A percentile compares a stretch with the other conserved stretches of the same genome.
These are phyloP conservation scores for Eumerus sabulonum DNA, from an alignment of 2,888 invertebrate species.

Conservation along the genomic window DNA sequence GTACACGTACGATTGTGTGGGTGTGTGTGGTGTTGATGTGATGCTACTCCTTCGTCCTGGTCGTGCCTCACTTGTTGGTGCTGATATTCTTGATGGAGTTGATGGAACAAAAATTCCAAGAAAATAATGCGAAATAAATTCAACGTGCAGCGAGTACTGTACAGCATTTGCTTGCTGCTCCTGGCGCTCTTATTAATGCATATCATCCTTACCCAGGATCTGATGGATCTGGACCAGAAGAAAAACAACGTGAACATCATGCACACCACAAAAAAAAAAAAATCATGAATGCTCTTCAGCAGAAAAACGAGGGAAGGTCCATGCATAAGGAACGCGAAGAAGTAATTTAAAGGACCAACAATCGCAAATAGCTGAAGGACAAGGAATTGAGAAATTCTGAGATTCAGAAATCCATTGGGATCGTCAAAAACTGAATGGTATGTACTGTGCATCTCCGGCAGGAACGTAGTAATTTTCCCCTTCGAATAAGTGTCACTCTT, in stretches of 20 bases:
- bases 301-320: conserved; percentile 1
- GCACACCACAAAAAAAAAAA: conserved; percentile 6
- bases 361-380: conserved; percentile 61
- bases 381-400: conserved; percentile 50
- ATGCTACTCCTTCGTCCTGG: not conserved
- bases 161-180: conserved; percentile 54
- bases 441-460: conserved; percentile 23
- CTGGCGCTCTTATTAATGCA: conserved; percentile 50
- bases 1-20: no score
- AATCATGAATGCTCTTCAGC: no score
- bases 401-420: conserved; percentile 45
- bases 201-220: conserved; percentile 57
- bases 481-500: conserved; percentile 49
- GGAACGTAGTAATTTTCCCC: conserved; percentile 64
- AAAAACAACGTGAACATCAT: conserved; percentile 17
- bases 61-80: conserved; percentile 19
- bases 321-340: conserved; percentile 23
- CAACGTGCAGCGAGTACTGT: conserved; percentile 32
- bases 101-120: conserved; percentile 54
- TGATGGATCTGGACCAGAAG: conserved; percentile 25
- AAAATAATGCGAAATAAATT: conserved; percentile 61
- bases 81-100: conserved; percentile 53
- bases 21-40: no score
- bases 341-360: conserved; percentile 63
- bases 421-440: conserved; percentile 2